Conservation (phyloP, 2,888 invertebrate species). For the Rhyacophila evoluta region DNA sequence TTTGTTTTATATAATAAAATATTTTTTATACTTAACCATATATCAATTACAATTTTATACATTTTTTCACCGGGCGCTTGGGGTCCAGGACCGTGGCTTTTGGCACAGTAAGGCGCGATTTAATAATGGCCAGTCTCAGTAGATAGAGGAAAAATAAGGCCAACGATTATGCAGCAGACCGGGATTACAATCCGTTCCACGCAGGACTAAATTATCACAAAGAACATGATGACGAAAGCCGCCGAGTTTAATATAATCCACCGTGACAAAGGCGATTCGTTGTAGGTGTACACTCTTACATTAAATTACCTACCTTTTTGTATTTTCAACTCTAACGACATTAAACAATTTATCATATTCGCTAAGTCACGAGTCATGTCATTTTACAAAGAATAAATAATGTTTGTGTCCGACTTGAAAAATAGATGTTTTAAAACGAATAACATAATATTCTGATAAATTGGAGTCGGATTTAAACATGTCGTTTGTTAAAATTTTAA, state of each 20-base stretch:
- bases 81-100: too few species aligned
- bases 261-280: neutral
- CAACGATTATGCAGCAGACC: neutral
- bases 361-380: neutral
- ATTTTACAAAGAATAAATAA: slow-evolving; percentile 18
- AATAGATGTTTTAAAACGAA: neutral
- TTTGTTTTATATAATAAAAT: too few species aligned
- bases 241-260: slow-evolving; percentile 5
- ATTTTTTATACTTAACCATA: too few species aligned
- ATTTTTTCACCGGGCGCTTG: too few species aligned
- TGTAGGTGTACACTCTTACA: slow-evolving; percentile 1
- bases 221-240: neutral
- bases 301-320: slow-evolving; percentile 18
- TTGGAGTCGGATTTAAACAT: too few species aligned
- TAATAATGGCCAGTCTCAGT: too few species aligned
- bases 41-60: too few species aligned
- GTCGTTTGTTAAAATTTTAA: too few species aligned
- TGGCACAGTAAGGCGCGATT: too few species aligned
- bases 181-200: neutral
- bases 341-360: slow-evolving; percentile 10
- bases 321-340: slow-evolving; percentile 4
- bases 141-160: too few species aligned
- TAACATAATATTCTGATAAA: neutral
- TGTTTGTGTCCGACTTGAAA: neutral
- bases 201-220: neutral